A percentile compares a stretch with the other conserved stretches of the same genome.
Conservation (phyloP, 1,140 invertebrate genomes). For the Aphis craccivora region DNA sequence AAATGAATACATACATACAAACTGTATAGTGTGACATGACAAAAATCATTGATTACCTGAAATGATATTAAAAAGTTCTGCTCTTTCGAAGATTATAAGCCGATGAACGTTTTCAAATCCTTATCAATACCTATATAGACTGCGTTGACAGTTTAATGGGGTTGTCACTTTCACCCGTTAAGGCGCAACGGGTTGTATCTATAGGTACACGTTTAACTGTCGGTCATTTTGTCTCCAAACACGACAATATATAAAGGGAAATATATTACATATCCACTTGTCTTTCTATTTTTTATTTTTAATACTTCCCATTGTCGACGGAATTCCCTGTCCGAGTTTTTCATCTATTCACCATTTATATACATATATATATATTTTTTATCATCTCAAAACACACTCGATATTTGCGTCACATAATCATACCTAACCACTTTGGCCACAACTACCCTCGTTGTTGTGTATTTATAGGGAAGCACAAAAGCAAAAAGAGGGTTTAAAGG, state of each 20-base stretch:
- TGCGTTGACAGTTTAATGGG: slow-evolving; percentile 38
- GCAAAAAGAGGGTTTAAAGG: background rate
- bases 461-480: background rate
- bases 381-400: slow-evolving; percentile 6
- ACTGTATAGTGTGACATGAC: background rate
- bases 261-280: slow-evolving; percentile 12
- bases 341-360: background rate
- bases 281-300: background rate
- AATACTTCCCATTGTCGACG: background rate
- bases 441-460: background rate
- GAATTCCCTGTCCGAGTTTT: background rate
- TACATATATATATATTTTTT: background rate
- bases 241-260: background rate
- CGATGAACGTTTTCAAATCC: slow-evolving; percentile 40
- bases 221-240: slow-evolving; percentile 1
- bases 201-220: background rate
- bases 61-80: background rate
- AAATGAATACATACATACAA: background rate
- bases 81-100: background rate
- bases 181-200: background rate
- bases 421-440: slow-evolving; percentile 18
- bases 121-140: background rate
- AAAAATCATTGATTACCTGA: background rate
- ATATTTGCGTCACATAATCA: background rate
- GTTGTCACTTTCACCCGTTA: slow-evolving; percentile 16